phyloP scores from a whole-genome alignment of 2,888 invertebrate genomes.

The Sycophila texana region DNA sequence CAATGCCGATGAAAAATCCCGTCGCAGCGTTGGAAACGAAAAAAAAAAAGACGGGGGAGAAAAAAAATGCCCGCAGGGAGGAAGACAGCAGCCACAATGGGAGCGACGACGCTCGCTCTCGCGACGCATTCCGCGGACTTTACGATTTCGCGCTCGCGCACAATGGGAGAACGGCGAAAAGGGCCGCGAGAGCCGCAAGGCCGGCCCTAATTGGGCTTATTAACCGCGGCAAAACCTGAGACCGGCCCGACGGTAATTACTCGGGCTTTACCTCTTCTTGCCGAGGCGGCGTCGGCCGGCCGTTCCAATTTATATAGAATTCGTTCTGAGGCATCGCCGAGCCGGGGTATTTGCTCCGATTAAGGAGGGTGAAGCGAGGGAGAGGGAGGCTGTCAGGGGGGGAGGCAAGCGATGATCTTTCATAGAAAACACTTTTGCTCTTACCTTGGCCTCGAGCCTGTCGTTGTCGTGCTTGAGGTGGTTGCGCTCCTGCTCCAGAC shows the following conservation, averaged over 20 bases:
- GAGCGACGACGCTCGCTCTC: slow-evolving; percentile 12
- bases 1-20: slow-evolving; percentile 8
- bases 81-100: not conserved
- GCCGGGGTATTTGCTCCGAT: not conserved
- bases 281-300: not conserved
- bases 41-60: not conserved
- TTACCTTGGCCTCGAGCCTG: slow-evolving; percentile 93
- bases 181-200: slow-evolving; percentile 27
- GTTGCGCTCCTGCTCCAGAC: slow-evolving; percentile 89
- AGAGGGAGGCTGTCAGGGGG: not conserved
- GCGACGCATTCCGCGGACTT: slow-evolving; percentile 10
- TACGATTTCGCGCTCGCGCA: not conserved
- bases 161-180: slow-evolving; percentile 21
- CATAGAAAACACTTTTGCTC: slow-evolving; percentile 64
- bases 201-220: slow-evolving; percentile 52
- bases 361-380: not conserved
- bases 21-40: not conserved
- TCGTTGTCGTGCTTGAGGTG: slow-evolving; percentile 92
- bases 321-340: slow-evolving; percentile 43
- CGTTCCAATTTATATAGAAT: slow-evolving; percentile 49
- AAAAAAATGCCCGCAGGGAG: not conserved
- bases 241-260: not conserved
- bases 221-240: slow-evolving; percentile 19
- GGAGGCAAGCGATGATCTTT: slow-evolving; percentile 29
- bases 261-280: slow-evolving; percentile 31